Base-by-base conservation (phyloP, 2,113 vertebrate species). In the Telmatochromis sp. region DNA sequence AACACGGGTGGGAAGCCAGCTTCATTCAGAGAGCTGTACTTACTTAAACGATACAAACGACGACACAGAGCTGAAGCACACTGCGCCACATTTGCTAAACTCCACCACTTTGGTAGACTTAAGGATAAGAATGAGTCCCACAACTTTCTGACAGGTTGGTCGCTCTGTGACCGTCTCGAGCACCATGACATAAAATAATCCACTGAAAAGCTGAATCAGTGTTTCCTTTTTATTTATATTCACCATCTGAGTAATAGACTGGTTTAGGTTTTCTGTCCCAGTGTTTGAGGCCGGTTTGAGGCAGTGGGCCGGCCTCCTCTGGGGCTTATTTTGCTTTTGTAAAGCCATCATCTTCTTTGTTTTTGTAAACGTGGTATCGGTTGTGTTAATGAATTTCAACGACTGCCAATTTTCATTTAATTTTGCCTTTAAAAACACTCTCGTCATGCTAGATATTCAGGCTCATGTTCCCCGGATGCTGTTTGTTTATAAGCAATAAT, bases 21-120 rank as follows among this genome's bases (percentile, higher is more conserved):
- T 50, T 75, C 9, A 75, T 19, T 28, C 42, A 75, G 71, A 47
- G 42, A 45, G 42, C 42, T 0, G 0, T 1, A 10, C 7, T 6
- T 45, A 10, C 21, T 45, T 73, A 26, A 71, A 71, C 0, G 4
- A 40, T 6, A 40, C 63, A 40, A 45, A 73, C 0, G 65, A 0
- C 7, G 1, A 71, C 21, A 4, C 14, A 2, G 40, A 17, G 42
- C 21, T 47, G 40, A 28, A 75, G 40, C 65, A 14, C n/a, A 3
- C 0, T 21, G 63, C 1, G 12, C 35, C n/a, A 40, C 19, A 0
- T 40, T 21, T 40, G 12, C 12, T 14, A 2, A 45, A 73, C 40
- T 73, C 5, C 1, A 73, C 1, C 13, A 15, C 0, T 17, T 73
- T 3, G 5, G 5, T 23, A 73, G 21, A 42, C 7, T 2, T 45